Conservation (phyloP, 1,140 invertebrate species). For the Lepeophtheirus salmonis region DNA sequence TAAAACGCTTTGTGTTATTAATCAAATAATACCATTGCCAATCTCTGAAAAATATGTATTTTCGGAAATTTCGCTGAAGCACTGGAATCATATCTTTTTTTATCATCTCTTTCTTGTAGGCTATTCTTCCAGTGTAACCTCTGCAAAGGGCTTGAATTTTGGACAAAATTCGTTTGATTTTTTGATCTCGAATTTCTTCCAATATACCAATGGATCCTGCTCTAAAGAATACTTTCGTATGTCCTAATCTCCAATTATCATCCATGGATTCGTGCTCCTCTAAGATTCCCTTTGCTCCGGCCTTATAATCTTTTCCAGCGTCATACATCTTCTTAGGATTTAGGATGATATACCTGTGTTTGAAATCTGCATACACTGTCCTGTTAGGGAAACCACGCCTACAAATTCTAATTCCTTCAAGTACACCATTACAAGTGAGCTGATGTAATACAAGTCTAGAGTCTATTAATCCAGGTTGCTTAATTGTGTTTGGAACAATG, state of each 20-base stretch:
- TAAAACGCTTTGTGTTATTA: constrained; percentile 93
- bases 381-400: constrained; percentile 99
- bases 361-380: constrained; percentile 99
- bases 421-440: constrained; percentile 99
- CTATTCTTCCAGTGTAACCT: constrained; percentile 57
- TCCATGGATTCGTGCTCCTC: constrained; percentile 54
- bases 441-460: constrained; percentile 98
- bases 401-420: constrained; percentile 99
- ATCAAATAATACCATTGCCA: constrained; percentile 99
- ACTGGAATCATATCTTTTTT: constrained; percentile 50
- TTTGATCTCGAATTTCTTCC: constrained; percentile 98
- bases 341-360: constrained; percentile 97
- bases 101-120: constrained; percentile 59
- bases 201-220: constrained; percentile 99
- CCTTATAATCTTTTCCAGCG: constrained; percentile 49
- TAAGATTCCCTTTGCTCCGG: constrained; percentile 57
- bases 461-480: constrained; percentile 86
- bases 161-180: constrained; percentile 89
- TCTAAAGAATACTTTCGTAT: constrained; percentile 99
- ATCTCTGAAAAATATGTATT: constrained; percentile 88
- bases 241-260: constrained; percentile 78
- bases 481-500: constrained; percentile 97
- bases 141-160: constrained; percentile 94
- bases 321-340: constrained; percentile 42
- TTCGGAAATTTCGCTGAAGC: constrained; percentile 94